These are phyloP conservation scores for Morinoia aosen DNA, from an alignment of 2,888 invertebrate species.

Conservation along the genomic window DNA sequence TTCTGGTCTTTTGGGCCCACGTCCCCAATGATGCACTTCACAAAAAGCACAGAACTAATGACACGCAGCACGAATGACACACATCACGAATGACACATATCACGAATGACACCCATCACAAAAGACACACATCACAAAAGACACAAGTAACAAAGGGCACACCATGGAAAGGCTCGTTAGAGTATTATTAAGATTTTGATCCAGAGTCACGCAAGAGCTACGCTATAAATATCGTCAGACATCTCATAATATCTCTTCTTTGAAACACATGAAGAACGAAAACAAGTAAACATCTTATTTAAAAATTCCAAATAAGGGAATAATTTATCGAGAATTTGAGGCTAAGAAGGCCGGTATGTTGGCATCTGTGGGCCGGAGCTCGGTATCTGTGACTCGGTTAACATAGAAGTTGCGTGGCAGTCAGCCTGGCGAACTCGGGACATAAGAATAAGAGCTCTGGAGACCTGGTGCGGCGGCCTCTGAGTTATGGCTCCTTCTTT, in stretches of 20 bases:
- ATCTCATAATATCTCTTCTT: neutral
- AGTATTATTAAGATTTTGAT: neutral
- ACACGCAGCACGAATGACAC: too few species aligned
- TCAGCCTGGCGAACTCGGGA: neutral
- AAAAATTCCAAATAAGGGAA: neutral
- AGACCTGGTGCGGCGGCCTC: neutral
- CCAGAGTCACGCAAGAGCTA: neutral
- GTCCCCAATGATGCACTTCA: too few species aligned
- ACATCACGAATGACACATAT: too few species aligned
- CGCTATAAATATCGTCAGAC: neutral
- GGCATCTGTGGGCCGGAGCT: neutral
- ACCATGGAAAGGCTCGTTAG: too few species aligned
- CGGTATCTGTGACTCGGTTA: neutral
- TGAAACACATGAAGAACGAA: neutral
- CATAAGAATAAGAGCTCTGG: slow-evolving; percentile 30
- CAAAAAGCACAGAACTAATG: too few species aligned
- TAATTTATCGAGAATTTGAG: neutral
- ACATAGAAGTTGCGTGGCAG: neutral
- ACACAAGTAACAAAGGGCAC: too few species aligned
- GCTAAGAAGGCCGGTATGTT: neutral
- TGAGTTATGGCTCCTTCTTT: slow-evolving; percentile 24
- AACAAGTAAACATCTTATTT: neutral
- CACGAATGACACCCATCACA: too few species aligned
- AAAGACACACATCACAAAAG: too few species aligned
- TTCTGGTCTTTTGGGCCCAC: too few species aligned